Evolutionary conservation across 2,113 vertebrate species (phyloP), one percentile per base, ranked within the genome.

Genomic region (Aspidoscelis tigris): DNA sequence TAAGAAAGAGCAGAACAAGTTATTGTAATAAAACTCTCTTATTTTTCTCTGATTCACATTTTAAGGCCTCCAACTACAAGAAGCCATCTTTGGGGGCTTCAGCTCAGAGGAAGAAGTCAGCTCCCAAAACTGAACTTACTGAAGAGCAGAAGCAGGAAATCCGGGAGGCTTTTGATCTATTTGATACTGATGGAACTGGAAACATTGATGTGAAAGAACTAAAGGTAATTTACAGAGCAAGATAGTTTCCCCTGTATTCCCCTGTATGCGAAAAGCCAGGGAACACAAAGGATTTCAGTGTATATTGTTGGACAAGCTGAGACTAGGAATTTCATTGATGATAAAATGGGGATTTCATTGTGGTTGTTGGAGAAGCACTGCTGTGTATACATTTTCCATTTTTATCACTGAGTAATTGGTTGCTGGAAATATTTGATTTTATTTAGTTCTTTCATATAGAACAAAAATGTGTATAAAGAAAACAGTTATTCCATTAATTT

Each of bases 131-230:
- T 0, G 98, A 99, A 87, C 95, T 99, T 84, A 97, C 96, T 0
- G 98, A 99, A 93, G 97, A 98, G 80, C 97, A 98, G 91, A 97
- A 95, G 90, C 97, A 97, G 91, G 98, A 98, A 95, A 96, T 99
- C 83, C 93, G 96, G 10, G 97, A 98, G 90, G 99, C 98, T 0
- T 99, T 99, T 65, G 98, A 98, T 93, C 96, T 99, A 71, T 99
- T 98, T 47, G 97, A 98, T 92, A 95, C 97, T 0, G 98, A 98
- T 4, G 97, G 97, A 3, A 97, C 95, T 5, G 98, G 98, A 11
- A 95, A 87, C 88, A 98, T 98, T 1, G 97, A 98, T 5, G 97
- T 97, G 26, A 98, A 97, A 90, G 98, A 99, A 86, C 94, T 99
- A 44, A 99, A 98, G 96, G 97, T 96, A 78, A 50, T 79, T 11